Conservation (phyloP, 1,140 invertebrate species). For the Sipha flava region DNA sequence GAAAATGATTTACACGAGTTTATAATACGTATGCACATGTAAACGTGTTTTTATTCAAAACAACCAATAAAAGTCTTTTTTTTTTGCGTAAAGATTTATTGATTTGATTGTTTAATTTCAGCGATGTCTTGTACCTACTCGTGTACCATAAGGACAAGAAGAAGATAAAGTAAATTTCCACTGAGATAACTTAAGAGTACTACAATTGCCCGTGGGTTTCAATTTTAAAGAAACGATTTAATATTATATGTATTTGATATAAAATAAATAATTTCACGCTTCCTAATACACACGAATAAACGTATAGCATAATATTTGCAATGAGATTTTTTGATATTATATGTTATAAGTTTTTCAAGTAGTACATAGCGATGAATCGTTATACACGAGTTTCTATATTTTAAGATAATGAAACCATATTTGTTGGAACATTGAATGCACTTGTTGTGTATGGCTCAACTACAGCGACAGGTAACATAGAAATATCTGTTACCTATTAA, state of each 20-base stretch:
- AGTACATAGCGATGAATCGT: no score
- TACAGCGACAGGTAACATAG: neutral
- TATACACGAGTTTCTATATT: neutral
- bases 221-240: no score
- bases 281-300: neutral
- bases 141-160: neutral
- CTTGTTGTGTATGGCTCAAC: neutral
- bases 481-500: neutral
- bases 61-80: neutral
- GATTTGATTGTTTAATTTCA: conserved; percentile 2
- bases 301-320: no score
- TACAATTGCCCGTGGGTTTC: neutral
- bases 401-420: neutral
- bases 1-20: neutral
- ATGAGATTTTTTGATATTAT: no score
- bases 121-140: neutral
- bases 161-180: neutral
- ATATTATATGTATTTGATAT: no score
- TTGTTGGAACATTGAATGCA: neutral
- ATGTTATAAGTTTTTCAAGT: no score
- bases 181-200: neutral
- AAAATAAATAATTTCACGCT: no score
- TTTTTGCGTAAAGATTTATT: neutral
- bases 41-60: neutral
- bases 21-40: neutral